These are phyloP conservation scores for Mylabris sibirica DNA, from an alignment of 2,888 invertebrate genomes.

Conservation along the genomic window DNA sequence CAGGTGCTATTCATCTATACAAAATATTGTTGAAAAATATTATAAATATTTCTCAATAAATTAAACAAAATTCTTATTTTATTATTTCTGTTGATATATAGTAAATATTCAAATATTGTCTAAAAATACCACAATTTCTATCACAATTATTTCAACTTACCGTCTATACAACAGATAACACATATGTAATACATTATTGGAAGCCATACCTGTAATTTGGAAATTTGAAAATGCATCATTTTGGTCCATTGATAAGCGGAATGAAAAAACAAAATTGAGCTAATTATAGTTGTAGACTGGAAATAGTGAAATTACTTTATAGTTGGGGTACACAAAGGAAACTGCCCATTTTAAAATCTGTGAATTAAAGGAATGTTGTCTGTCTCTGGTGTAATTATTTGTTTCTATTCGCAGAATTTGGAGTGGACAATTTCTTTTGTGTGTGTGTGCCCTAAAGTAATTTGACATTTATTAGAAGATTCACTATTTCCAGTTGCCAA, in stretches of 20 bases:
- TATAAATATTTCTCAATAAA: not conserved
- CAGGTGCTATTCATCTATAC: not conserved
- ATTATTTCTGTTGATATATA: not conserved
- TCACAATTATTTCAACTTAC: conserved; percentile 7
- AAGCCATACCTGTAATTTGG: not conserved
- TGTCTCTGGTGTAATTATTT: too few species aligned
- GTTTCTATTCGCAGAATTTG: too few species aligned
- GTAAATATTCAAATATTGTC: not conserved
- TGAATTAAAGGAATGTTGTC: too few species aligned
- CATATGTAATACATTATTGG: not conserved
- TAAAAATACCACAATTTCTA: conserved; percentile 14
- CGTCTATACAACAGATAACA: not conserved
- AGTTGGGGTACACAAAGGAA: too few species aligned
- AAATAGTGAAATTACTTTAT: too few species aligned
- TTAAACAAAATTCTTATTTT: not conserved
- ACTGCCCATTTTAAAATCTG: too few species aligned
- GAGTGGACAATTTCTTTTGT: too few species aligned
- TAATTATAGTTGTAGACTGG: too few species aligned
- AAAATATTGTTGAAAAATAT: not conserved
- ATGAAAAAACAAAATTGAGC: not conserved
- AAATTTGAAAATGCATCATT: not conserved
- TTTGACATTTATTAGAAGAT: too few species aligned
- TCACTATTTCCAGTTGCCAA: too few species aligned
- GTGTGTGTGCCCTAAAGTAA: too few species aligned
- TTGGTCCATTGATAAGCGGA: not conserved